These are phyloP conservation scores for Cliona cf. orientalis DNA, from an alignment of 37 sponge, comb jelly and placozoan species.

Conservation along the genomic window DNA sequence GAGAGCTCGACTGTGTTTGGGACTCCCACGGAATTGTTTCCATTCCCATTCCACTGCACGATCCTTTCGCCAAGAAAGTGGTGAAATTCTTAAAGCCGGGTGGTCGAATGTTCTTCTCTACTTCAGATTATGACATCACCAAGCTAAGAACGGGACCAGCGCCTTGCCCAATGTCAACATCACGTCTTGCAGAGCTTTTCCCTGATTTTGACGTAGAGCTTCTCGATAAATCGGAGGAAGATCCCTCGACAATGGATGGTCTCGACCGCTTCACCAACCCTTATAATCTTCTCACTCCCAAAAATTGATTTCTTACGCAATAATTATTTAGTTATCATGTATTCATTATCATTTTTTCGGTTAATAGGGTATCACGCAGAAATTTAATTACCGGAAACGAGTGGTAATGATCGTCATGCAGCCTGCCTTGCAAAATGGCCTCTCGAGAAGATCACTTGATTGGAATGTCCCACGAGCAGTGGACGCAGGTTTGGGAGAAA, in stretches of 20 bases:
- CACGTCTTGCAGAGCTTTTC: neutral
- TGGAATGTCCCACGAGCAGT: no score
- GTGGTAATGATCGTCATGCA: no score
- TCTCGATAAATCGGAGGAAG: neutral
- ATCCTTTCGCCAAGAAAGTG: neutral
- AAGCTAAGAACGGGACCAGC: constrained; percentile 3
- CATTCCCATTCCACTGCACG: neutral
- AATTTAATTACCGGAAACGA: no score
- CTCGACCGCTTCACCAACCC: neutral
- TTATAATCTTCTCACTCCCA: neutral
- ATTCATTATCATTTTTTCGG: neutral
- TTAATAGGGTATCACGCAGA: no score
- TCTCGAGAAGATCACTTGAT: no score
- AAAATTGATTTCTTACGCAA: neutral
- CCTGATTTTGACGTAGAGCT: neutral
- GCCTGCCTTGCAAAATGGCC: no score
- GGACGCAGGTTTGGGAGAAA: constrained; percentile 1
- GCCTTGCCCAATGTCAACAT: neutral
- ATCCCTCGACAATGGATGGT: neutral
- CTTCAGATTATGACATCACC: constrained; percentile 6
- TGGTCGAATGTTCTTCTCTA: constrained; percentile 23
- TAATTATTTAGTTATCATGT: neutral
- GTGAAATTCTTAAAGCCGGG: constrained; percentile 4
- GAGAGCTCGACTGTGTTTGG: constrained; percentile 27
- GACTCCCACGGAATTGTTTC: constrained; percentile 18